Base-by-base conservation (phyloP, 2,888 invertebrate genomes). In the Trimorus sp. region DNA sequence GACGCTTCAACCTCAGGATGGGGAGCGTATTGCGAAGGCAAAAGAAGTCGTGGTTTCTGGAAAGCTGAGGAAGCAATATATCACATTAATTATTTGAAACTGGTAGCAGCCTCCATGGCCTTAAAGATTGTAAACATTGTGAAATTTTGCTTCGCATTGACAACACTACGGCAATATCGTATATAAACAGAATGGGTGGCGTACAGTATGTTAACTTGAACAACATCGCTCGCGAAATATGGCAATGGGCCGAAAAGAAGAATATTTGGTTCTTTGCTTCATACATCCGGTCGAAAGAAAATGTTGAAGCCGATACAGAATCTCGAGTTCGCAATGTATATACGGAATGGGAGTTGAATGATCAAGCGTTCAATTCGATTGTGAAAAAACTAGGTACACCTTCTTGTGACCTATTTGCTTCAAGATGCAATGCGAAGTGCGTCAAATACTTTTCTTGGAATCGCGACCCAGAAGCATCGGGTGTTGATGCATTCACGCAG, bases 341-440 rank as follows among this genome's bases (percentile, higher is more conserved):
- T 38, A 81, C 73, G 0, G 75, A 84, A 56, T 83, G 79, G 79
- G 82, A 83, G 51, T 49, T 82, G 9, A 12, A 51, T 79, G 6
- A 59, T 40, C 14, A 0, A 9, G 16, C 70, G 79, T 60, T 48
- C 54, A 6, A 63, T 83, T 0, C 79, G 79, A 15, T 59, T 2
- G 15, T 42, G 6, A 15, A 40, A 4, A 38, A 6, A 15, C 11
- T 59, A 1, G 42, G 42, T 40, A 12, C 7, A 8, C 59, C 59
- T 15, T 11, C 12, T 15, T 40, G 12, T 42, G 59, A 59, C 37
- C 68, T 84, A 15, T 85, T 84, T 16, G 82, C 80, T 9, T 54
- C 54, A 26, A 54, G 54, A 16, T 5, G 11, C 14, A 54, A 54
- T 11, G 16, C 54, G 16, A 54, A 54, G 16, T 54, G 15, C 54